Percentiles rank a stretch among this genome's conserved stretches.
phyloP scores from a whole-genome alignment of 2,888 invertebrate genomes.

The Callyntrura guangdongensis region DNA sequence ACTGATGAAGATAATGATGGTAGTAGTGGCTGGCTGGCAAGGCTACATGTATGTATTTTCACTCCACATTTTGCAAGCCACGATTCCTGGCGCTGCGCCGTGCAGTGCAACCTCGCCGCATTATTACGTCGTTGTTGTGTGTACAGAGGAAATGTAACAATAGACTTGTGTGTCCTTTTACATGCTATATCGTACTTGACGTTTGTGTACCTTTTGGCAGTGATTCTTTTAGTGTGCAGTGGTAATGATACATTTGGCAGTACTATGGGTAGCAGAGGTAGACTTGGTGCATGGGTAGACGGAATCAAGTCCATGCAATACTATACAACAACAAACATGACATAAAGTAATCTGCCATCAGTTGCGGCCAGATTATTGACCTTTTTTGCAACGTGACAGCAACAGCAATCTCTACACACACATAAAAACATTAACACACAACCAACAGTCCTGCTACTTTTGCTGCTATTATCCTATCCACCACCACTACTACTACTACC shows the following conservation, averaged over 20 bases:
- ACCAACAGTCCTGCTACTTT: not conserved
- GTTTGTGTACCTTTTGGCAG: not conserved
- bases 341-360: conserved; percentile 72
- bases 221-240: not conserved
- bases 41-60: not conserved
- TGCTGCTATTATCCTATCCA: no score
- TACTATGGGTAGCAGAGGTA: not conserved
- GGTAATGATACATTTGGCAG: not conserved
- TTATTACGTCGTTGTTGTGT: no score
- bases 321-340: conserved; percentile 51
- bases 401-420: conserved; percentile 45
- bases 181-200: not conserved
- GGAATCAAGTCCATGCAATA: conserved; percentile 41
- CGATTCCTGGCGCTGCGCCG: not conserved
- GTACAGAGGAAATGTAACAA: not conserved
- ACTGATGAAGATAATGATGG: not conserved
- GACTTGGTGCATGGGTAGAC: not conserved
- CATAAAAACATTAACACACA: conserved; percentile 24
- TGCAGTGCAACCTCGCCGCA: not conserved
- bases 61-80: not conserved
- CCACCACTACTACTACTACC: not conserved
- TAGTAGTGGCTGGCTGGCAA: not conserved
- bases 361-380: conserved; percentile 79
- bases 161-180: not conserved
- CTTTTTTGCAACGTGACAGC: conserved; percentile 78